phyloP scores from a whole-genome alignment of 2,113 vertebrate species.

The Xenopus tropicalis region UCB_Xtro_10.0 CM004444.2:23005501-23006000 shows the following conservation, averaged over 20 bases:
- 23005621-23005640: too few relatives aligned
- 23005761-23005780: not conserved
- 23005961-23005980: too few relatives aligned
- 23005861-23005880: too few relatives aligned
- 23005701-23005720: not conserved
- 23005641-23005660: not conserved
- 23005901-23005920: not conserved
- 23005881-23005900: not conserved
- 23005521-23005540: too few relatives aligned
- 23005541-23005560: too few relatives aligned
- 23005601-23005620: too few relatives aligned
- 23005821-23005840: not conserved
- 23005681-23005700: not conserved
- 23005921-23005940: not conserved
- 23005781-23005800: slow-evolving; percentile 4
- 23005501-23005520: too few relatives aligned
- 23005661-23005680: not conserved
- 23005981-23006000: too few relatives aligned
- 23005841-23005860: too few relatives aligned
- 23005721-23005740: not conserved
- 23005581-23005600: too few relatives aligned
- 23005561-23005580: too few relatives aligned
- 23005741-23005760: not conserved
- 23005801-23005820: slow-evolving; percentile 31
- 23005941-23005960: not conserved